These are phyloP conservation scores for Rhimphoctona megacephalus DNA, from an alignment of 2,888 invertebrate species.

Conservation along the genomic window DNA sequence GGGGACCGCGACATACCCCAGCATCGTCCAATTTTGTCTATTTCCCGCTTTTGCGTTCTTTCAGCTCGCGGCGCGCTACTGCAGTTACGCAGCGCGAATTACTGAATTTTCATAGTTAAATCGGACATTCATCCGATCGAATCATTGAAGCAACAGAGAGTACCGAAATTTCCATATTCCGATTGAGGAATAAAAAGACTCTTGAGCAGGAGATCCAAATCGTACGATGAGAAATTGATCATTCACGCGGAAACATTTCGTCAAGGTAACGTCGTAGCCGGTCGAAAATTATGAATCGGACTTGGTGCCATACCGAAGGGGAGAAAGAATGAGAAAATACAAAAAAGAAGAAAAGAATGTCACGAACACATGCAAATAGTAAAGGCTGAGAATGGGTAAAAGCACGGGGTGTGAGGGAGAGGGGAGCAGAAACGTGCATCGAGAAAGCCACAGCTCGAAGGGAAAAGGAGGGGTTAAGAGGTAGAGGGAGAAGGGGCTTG, in stretches of 20 bases:
- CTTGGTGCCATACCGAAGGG: not conserved
- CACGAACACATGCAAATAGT: not conserved
- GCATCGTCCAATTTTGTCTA: not conserved
- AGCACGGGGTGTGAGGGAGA: not conserved
- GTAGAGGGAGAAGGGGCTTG: slow-evolving; percentile 57
- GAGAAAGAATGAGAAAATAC: not conserved
- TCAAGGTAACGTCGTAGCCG: not conserved
- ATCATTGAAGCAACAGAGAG: not conserved
- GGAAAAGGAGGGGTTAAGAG: not conserved
- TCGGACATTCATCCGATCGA: not conserved
- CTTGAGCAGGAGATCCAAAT: not conserved
- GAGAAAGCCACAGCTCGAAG: slow-evolving; percentile 5
- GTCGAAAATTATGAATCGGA: not conserved
- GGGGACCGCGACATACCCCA: not conserved
- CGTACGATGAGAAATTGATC: not conserved
- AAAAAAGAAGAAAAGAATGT: not conserved
- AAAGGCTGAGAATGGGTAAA: not conserved
- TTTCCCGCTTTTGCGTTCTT: not conserved
- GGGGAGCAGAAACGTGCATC: not conserved
- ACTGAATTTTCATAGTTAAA: not conserved
- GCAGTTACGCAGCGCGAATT: not conserved
- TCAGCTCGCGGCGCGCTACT: not conserved
- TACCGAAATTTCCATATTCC: not conserved
- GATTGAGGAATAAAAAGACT: not conserved
- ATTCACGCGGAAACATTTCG: not conserved